Base-by-base conservation (phyloP, 2,113 vertebrate species). In the Nothobranchius furzeri region DNA sequence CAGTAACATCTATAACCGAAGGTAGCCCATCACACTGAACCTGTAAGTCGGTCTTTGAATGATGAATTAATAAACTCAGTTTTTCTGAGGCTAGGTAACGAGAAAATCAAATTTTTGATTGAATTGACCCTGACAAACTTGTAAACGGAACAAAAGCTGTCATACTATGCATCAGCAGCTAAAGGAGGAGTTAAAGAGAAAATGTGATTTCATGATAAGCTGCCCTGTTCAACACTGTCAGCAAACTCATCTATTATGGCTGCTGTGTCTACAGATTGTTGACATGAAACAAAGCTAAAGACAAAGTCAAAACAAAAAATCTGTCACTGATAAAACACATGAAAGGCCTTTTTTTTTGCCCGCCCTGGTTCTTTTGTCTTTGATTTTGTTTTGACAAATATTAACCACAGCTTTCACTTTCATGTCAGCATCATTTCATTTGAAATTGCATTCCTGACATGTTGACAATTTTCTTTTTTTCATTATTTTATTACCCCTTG, bases 401-500 rank as follows among this genome's bases (percentile, higher is more conserved):
- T 61, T 53, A 74, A 71, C 74, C 76, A 54, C 43, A 4, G 46
- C 45, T 81, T 84, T 79, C 61, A 48, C 14, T 50, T 56, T 64
- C 40, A 47, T 53, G 40, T 79, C 64, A 68, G 8, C 35, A 35
- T 71, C 42, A 74, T 76, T 84, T 58, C 69, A 51, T 80, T 76
- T 83, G 77, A 81, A 87, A 78, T 78, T 64, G 61, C 42, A 58
- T 66, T 65, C 51, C 43, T 15, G 51, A 66, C 59, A 78, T 70
- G 58, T 73, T 83, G 75, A 76, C 76, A 85, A 54, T 81, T 83
- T 78, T 40, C 60, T 68, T 77, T 20, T 20, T 20, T 20, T 20
- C 20, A 20, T 20, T 20, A 1, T 20, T 35, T 62, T 69, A 76
- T 79, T 75, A 64, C 61, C 56, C 71, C 66, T 68, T 83, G 60